Base-by-base conservation (phyloP, 2,888 invertebrate genomes). In the Exocentrus adspersus region DNA sequence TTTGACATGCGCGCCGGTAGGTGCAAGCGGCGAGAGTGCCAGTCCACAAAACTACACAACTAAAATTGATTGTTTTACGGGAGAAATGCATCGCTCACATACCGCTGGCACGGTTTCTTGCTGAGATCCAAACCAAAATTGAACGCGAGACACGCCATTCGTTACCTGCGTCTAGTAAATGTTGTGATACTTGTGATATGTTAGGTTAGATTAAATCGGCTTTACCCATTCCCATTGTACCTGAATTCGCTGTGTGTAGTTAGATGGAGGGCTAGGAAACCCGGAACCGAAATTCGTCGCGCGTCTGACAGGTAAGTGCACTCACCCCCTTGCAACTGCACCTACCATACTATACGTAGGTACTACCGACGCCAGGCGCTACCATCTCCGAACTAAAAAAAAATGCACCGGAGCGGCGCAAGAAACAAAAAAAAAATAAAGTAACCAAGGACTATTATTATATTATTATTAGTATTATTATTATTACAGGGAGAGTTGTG, bases 151-250 rank as follows among this genome's bases (percentile, higher is more conserved):
- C n/a, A n/a, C n/a, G n/a, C n/a, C n/a, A n/a, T n/a, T n/a, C n/a
- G n/a, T n/a, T n/a, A n/a, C n/a, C n/a, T 37, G 14, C 37, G 51
- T 62, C 67, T 69, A 72, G 72, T 77, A 75, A 74, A 76, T 77
- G 77, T 77, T 77, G 78, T 78, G 78, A 78, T 78, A 78, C 67
- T 75, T 78, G 78, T 78, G 78, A 78, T 78, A 78, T 77, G 76
- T 71, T 77, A 78, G 78, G 71, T 73, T 76, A 76, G 74, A 72
- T 70, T 65, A 61, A 67, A 65, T 69, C 72, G 69, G 67, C 68
- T 65, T 69, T 72, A 73, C 70, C 65, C 67, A 65, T 71, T 74
- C 72, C 65, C 65, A 64, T 68, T 65, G 77, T 77, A 77, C 76
- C 76, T 77, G 76, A 76, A 69, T 64, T 66, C 64, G 67, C 71